phyloP scores from a whole-genome alignment of 1,140 invertebrate genomes.

The Conus ventricosus region DNA sequence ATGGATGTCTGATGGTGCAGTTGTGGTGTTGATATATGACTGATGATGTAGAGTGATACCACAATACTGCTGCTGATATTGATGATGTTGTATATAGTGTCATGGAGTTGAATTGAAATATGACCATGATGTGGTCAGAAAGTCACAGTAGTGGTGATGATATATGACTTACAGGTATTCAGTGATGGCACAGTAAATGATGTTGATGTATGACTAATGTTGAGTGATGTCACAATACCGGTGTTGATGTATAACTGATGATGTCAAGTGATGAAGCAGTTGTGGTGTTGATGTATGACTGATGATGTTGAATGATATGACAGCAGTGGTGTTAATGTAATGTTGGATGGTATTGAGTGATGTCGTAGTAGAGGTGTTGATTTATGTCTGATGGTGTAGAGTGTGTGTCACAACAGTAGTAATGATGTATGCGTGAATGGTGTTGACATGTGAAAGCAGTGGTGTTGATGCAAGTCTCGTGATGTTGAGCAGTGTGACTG shows the following conservation, averaged over 20 bases:
- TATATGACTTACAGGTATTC: no score
- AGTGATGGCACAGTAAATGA: not conserved
- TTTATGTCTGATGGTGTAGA: not conserved
- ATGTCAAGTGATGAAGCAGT: not conserved
- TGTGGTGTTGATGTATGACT: not conserved
- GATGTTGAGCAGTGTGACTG: not conserved
- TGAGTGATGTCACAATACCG: not conserved
- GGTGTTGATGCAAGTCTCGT: not conserved
- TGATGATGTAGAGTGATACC: not conserved
- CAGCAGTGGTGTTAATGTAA: not conserved
- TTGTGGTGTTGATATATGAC: not conserved
- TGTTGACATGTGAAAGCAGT: not conserved
- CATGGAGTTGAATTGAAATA: no score
- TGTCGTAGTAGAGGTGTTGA: not conserved
- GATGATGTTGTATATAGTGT: no score
- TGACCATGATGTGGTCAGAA: not conserved
- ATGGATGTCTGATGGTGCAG: not conserved
- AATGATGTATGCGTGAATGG: not conserved
- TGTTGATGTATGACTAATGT: not conserved
- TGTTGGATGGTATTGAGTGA: not conserved
- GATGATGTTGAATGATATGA: not conserved
- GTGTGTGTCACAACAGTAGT: not conserved
- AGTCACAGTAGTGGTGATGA: not conserved
- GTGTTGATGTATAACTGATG: not conserved
- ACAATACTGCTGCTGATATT: not conserved